phyloP scores from a whole-genome alignment of 1,140 invertebrate genomes.

The Zaprionus ornatus region DNA sequence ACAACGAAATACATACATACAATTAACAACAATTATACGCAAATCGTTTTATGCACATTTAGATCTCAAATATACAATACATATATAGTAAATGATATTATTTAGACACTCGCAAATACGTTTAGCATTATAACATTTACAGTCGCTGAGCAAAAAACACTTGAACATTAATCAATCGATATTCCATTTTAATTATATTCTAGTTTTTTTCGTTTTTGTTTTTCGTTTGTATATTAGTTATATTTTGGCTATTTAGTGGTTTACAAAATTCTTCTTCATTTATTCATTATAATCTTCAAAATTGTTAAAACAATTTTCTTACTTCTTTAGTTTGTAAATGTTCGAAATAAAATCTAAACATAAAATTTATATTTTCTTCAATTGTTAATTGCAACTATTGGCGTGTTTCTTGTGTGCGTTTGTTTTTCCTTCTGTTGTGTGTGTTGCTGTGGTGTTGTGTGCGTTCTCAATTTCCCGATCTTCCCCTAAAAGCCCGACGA shows the following conservation, averaged over 20 bases:
- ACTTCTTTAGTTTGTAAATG: not conserved
- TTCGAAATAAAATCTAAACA: slow-evolving; percentile 36
- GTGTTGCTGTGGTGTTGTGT: slow-evolving; percentile 19
- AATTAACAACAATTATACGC: slow-evolving; percentile 68
- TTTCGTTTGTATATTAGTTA: slow-evolving; percentile 13
- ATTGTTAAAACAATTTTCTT: slow-evolving; percentile 19
- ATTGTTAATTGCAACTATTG: slow-evolving; percentile 4
- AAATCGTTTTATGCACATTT: slow-evolving; percentile 45
- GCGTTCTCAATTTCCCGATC: slow-evolving; percentile 2
- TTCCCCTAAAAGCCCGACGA: slow-evolving; percentile 16
- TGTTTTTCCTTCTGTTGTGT: not conserved
- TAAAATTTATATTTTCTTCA: not conserved
- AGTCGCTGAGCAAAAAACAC: slow-evolving; percentile 41
- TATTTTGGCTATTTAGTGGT: slow-evolving; percentile 29
- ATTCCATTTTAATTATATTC: slow-evolving; percentile 9
- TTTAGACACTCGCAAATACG: not conserved
- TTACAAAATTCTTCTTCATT: slow-evolving; percentile 12
- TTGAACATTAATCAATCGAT: slow-evolving; percentile 26
- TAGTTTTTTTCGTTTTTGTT: not conserved
- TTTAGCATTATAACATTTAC: slow-evolving; percentile 11
- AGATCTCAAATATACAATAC: slow-evolving; percentile 28
- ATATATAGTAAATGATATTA: slow-evolving; percentile 13
- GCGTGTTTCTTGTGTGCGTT: slow-evolving; percentile 27
- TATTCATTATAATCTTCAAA: slow-evolving; percentile 14
- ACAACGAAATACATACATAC: slow-evolving; percentile 52